Percentiles rank a stretch among this genome's conserved stretches.
phyloP scores from a whole-genome alignment of 2,113 vertebrate genomes.

The Balaeniceps rex region DNA sequence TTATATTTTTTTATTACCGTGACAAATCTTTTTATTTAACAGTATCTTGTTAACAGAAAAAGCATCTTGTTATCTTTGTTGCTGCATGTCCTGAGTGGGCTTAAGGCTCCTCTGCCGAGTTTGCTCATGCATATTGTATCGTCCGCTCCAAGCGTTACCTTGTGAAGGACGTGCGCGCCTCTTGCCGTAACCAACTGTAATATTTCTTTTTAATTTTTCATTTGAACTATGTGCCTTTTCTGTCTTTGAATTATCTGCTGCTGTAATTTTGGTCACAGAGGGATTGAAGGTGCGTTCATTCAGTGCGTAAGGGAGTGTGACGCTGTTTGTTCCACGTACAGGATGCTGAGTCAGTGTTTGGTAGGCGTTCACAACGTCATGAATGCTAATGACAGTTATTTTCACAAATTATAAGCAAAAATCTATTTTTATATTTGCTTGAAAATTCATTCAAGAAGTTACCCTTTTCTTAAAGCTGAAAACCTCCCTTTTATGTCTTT shows the following conservation, averaged over 20 bases:
- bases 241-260: background rate
- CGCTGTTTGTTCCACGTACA: background rate
- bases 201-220: background rate
- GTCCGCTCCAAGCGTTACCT: background rate
- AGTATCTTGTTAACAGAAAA: background rate
- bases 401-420: background rate
- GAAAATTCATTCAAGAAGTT: background rate
- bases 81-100: background rate
- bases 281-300: background rate
- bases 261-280: background rate
- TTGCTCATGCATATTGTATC: background rate
- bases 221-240: fast-evolving
- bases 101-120: background rate
- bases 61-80: background rate
- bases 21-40: conserved; percentile 1
- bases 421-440: background rate
- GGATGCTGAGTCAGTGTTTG: background rate
- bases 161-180: background rate
- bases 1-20: background rate
- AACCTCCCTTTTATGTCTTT: background rate
- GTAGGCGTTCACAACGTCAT: background rate
- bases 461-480: background rate
- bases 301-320: background rate
- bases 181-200: background rate
- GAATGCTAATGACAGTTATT: background rate